Base-by-base conservation (phyloP, 2,797 vertebrate species). In the Varecia variegata region DNA sequence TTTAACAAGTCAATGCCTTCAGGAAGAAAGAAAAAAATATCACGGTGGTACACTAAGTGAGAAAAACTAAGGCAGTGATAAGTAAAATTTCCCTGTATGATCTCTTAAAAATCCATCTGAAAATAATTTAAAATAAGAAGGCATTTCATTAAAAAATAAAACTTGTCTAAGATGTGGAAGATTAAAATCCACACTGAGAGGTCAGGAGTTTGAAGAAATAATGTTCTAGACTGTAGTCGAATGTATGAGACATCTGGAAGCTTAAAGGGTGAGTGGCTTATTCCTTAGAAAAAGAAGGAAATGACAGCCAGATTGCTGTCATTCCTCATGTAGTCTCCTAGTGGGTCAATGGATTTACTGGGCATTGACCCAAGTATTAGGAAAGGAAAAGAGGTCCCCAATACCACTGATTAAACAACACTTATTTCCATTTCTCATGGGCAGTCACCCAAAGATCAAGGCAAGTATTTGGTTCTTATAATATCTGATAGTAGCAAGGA, bases 101-200 rank as follows among this genome's bases (percentile, higher is more conserved):
- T 83, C 15, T 89, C 17, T 93, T 81, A 73, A 65, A 60, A 87
- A 17, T 43, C 5, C 23, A 32, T 47, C 35, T 70, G 74, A 45
- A 90, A 90, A 85, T 86, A 60, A 77, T 40, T 68, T 60, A 60
- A 95, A 70, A 13, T 30, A 94, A 91, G 23, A 38, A 96, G 84
- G 27, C 2, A 45, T 60, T 86, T 74, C 23, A 43, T 93, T 93
- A 45, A 82, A 80, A 96, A 65, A 56, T 54, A 70, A 56, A 92
- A 96, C 2, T 74, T 92, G 12, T 30, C 35, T 71, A 25, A 92
- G 20, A 40, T 27, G 20, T 58, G 15, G 32, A 83, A 77, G 43
- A 76, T 23, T 85, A 92, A 76, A 94, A 71, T 43, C 43, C 52
- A 67, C 45, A 43, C 18, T 38, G 47, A 89, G n/a, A 94, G 56